phyloP scores from a whole-genome alignment of 2,888 invertebrate genomes.

The Parasteatoda lunata region DNA sequence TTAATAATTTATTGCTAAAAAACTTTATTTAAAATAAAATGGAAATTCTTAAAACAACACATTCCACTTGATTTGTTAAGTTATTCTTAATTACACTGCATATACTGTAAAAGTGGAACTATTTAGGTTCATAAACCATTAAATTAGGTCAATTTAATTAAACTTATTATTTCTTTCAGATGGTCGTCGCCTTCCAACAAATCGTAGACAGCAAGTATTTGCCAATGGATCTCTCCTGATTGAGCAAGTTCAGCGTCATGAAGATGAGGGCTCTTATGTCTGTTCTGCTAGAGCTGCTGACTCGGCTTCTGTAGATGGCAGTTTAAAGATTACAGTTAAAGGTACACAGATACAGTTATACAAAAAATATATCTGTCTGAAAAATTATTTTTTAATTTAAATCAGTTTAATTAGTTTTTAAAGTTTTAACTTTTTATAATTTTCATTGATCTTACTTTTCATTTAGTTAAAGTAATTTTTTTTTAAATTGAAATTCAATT shows the following conservation, averaged over 20 bases:
- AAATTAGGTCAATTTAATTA: too few species aligned
- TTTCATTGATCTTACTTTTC: not conserved
- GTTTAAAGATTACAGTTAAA: slow-evolving; percentile 66
- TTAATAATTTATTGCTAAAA: too few species aligned
- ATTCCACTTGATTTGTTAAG: too few species aligned
- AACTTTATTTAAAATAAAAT: too few species aligned
- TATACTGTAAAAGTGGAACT: too few species aligned
- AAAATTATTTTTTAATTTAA: not conserved
- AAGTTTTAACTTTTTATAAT: not conserved
- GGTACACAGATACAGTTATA: slow-evolving; percentile 17
- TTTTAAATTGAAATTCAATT: not conserved
- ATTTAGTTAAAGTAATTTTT: not conserved
- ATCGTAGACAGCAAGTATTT: slow-evolving; percentile 74
- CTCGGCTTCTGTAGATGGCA: slow-evolving; percentile 56
- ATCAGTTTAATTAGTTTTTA: not conserved
- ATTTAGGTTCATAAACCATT: too few species aligned
- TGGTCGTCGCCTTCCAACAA: slow-evolving; percentile 73
- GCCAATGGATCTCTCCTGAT: slow-evolving; percentile 74
- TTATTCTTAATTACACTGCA: too few species aligned
- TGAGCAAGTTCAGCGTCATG: slow-evolving; percentile 73
- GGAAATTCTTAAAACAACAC: too few species aligned
- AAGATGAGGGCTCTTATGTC: slow-evolving; percentile 75
- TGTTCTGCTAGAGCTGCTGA: slow-evolving; percentile 72
- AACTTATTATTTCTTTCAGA: slow-evolving; percentile 70
- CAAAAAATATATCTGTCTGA: not conserved